phyloP scores from a whole-genome alignment of 2,797 vertebrate genomes.

The Graptemys geographica region DNA sequence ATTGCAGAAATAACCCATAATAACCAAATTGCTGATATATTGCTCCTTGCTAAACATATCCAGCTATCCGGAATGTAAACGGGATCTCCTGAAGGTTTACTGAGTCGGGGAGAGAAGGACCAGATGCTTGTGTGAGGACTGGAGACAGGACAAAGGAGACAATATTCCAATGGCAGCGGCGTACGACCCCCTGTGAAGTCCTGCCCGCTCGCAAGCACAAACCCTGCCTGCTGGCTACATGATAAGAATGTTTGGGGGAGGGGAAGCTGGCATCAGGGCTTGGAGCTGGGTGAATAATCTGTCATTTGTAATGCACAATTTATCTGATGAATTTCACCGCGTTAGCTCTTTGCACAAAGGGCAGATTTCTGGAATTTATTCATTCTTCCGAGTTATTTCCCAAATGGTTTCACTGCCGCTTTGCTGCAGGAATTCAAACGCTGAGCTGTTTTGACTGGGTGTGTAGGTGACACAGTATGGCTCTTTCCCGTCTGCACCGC shows the following conservation, averaged over 20 bases:
- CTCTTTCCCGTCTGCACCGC: not conserved
- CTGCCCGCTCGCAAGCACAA: not conserved
- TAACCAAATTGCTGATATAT: conserved; percentile 70
- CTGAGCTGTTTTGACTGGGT: not conserved
- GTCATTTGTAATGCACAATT: not conserved
- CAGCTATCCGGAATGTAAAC: conserved; percentile 69
- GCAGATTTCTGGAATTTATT: not conserved
- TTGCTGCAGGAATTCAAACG: not conserved
- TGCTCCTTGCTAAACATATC: conserved; percentile 55
- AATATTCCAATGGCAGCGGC: not conserved
- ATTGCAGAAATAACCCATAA: conserved; percentile 72
- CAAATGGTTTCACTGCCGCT: not conserved
- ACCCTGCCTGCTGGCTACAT: not conserved
- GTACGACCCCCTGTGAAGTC: not conserved
- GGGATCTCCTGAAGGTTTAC: conserved; percentile 69
- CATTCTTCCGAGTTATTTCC: not conserved
- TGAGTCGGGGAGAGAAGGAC: conserved; percentile 57
- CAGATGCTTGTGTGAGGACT: conserved; percentile 59
- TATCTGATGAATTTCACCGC: not conserved
- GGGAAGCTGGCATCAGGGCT: not conserved
- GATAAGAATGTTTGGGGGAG: not conserved
- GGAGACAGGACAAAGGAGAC: conserved; percentile 10
- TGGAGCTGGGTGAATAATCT: not conserved
- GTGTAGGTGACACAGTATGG: too few species aligned
- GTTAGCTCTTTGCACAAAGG: not conserved